A percentile compares a stretch with the other conserved stretches of the same genome.
phyloP scores from a whole-genome alignment of 2,888 invertebrate genomes.

The Acrobasis consociella region DNA sequence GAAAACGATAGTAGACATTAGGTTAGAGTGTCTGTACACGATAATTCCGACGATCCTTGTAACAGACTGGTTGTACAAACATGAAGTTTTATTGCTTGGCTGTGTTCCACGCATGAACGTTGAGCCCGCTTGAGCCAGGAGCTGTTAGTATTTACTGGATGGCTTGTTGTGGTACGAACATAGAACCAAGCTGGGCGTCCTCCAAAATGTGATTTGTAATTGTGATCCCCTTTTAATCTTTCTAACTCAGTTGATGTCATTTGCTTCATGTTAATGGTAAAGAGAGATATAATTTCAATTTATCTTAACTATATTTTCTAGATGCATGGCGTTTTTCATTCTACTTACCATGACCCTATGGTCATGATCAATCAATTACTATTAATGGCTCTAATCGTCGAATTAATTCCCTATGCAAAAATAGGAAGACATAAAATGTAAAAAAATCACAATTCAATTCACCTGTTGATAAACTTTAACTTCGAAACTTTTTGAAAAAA shows the following conservation, averaged over 20 bases:
- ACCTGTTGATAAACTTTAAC: no score
- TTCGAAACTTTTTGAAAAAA: no score
- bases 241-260: not conserved
- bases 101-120: conserved; percentile 77
- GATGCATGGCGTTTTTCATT: no score
- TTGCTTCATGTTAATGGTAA: no score
- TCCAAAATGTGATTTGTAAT: conserved; percentile 33
- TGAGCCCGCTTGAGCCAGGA: conserved; percentile 66
- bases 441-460: no score
- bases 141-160: conserved; percentile 68
- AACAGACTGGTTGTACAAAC: conserved; percentile 74
- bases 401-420: no score
- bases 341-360: no score
- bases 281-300: no score
- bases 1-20: not conserved
- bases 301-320: no score
- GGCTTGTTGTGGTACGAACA: conserved; percentile 55
- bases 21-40: not conserved
- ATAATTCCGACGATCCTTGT: conserved; percentile 49
- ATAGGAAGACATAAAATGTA: no score
- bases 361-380: no score
- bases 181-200: conserved; percentile 39
- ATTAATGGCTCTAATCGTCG: no score
- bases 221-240: not conserved
- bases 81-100: conserved; percentile 81